Conservation (phyloP, 2,797 vertebrate genomes). For the Sebastolobus altivelis region DNA sequence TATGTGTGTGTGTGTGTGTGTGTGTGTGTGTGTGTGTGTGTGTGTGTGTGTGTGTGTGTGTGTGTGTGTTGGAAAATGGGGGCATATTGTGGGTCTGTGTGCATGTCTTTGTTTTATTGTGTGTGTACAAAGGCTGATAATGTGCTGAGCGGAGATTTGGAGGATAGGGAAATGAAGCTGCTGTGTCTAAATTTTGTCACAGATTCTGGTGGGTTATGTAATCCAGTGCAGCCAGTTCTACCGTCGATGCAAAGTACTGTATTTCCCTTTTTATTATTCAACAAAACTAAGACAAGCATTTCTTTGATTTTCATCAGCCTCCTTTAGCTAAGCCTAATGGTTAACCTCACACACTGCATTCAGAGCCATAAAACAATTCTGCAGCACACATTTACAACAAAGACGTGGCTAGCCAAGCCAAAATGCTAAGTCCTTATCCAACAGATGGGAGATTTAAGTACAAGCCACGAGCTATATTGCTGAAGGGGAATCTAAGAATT, state of each 20-base stretch:
- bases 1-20: constrained; percentile 10
- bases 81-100: constrained; percentile 25
- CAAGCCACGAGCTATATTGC: constrained; percentile 55
- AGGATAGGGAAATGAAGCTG: constrained; percentile 51
- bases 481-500: constrained; percentile 65
- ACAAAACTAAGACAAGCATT: constrained; percentile 18
- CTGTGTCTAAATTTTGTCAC: constrained; percentile 48
- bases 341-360: constrained; percentile 42
- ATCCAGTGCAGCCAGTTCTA: constrained; percentile 42
- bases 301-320: constrained; percentile 39
- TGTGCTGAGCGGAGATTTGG: constrained; percentile 61
- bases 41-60: constrained; percentile 5
- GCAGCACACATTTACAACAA: constrained; percentile 36
- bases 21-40: no score
- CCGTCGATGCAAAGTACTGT: constrained; percentile 10
- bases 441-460: constrained; percentile 68
- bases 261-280: constrained; percentile 19
- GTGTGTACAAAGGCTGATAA: constrained; percentile 51
- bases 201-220: constrained; percentile 43
- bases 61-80: constrained; percentile 16
- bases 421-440: constrained; percentile 50
- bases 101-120: constrained; percentile 40
- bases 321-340: constrained; percentile 21
- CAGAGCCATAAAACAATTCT: constrained; percentile 41
- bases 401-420: constrained; percentile 31